These are phyloP conservation scores for Pyrrhia umbra DNA, from an alignment of 2,888 invertebrate genomes.

Conservation along the genomic window DNA sequence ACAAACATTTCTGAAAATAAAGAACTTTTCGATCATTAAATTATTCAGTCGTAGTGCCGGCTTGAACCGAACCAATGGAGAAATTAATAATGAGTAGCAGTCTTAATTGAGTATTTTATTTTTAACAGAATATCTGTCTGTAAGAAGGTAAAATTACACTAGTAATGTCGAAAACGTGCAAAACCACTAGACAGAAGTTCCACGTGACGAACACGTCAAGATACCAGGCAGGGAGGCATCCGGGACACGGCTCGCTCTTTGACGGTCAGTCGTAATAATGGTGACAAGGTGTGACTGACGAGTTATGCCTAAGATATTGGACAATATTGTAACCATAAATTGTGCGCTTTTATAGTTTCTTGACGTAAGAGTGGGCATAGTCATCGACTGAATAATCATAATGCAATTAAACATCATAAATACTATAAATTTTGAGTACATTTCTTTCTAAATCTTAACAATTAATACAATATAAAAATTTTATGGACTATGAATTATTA, in stretches of 20 bases:
- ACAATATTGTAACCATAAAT: not conserved
- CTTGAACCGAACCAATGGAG: slow-evolving; percentile 23
- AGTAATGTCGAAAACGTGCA: slow-evolving; percentile 17
- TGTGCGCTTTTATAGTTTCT: slow-evolving; percentile 13
- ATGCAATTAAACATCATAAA: slow-evolving; percentile 47
- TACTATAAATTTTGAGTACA: slow-evolving; percentile 76
- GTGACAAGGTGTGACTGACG: too few species aligned
- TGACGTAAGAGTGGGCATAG: slow-evolving; percentile 2
- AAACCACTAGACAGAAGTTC: slow-evolving; percentile 14
- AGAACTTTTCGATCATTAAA: slow-evolving; percentile 34
- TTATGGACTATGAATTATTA: slow-evolving; percentile 87
- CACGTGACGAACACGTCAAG: slow-evolving; percentile 7
- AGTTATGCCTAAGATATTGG: not conserved
- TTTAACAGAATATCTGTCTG: slow-evolving; percentile 25
- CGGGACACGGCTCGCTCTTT: not conserved
- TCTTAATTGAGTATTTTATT: slow-evolving; percentile 60
- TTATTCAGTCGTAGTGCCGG: slow-evolving; percentile 50
- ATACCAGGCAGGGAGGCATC: not conserved
- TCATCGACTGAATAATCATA: slow-evolving; percentile 51
- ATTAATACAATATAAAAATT: slow-evolving; percentile 86
- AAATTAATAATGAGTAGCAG: slow-evolving; percentile 53
- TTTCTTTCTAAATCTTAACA: slow-evolving; percentile 82
- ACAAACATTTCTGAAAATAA: slow-evolving; percentile 46
- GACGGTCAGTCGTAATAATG: not conserved
- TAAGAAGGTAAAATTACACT: slow-evolving; percentile 17